Percentiles rank a stretch among this genome's conserved stretches.
Evolutionary conservation across 2,888 invertebrate genomes (phyloP).

Genomic region (Sicus ferrugineus): DNA sequence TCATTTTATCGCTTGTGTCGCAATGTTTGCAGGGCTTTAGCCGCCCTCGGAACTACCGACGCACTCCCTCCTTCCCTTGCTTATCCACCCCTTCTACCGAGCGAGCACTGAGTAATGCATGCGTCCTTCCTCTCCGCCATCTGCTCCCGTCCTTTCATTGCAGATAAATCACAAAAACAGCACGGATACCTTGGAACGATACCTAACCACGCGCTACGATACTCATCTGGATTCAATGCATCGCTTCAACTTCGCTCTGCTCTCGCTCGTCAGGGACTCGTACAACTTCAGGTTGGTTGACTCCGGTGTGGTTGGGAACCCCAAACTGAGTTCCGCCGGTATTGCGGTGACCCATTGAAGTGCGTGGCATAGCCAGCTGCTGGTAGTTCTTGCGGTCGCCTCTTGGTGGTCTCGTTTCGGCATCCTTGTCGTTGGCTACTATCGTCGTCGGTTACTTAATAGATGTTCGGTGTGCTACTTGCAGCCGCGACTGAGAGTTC

Average conservation of each 20-base stretch:
- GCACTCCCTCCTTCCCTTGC: neutral
- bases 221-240: constrained; percentile 71
- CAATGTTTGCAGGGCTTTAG: neutral
- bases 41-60: neutral
- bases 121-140: too few species aligned
- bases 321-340: neutral
- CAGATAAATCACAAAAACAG: constrained; percentile 64
- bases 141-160: constrained; percentile 32
- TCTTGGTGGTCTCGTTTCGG: neutral
- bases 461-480: neutral
- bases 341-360: too few species aligned
- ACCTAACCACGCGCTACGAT: constrained; percentile 66
- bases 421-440: constrained; percentile 5
- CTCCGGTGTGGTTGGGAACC: neutral
- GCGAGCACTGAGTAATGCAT: too few species aligned
- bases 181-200: constrained; percentile 66
- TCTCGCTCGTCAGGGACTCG: constrained; percentile 70
- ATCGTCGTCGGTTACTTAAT: constrained; percentile 15
- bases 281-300: constrained; percentile 72
- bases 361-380: neutral
- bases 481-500: constrained; percentile 10
- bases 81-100: too few species aligned
- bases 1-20: constrained; percentile 22
- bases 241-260: constrained; percentile 70
- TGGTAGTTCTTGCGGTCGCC: constrained; percentile 2